These are phyloP conservation scores for Drosophila guanche DNA, from an alignment of 1,140 invertebrate genomes.

Conservation along the genomic window DNA sequence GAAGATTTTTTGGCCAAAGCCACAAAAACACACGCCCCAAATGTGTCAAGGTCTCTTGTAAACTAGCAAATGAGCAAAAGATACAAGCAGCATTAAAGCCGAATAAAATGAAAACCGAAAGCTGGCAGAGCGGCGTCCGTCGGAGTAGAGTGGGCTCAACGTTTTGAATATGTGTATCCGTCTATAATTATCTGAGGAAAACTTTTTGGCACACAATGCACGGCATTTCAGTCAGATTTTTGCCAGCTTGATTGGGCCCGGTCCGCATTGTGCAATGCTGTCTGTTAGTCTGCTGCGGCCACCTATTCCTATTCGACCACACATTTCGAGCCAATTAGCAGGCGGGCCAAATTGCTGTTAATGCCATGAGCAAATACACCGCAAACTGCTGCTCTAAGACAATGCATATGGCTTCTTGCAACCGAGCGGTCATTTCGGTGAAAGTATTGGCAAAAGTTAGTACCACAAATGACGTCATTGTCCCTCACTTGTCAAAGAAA, in stretches of 20 bases:
- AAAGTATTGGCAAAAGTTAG: conserved; percentile 43
- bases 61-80: conserved; percentile 69
- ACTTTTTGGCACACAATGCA: conserved; percentile 71
- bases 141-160: conserved; percentile 18
- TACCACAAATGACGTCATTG: conserved; percentile 14
- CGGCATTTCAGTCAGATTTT: conserved; percentile 62
- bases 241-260: conserved; percentile 59
- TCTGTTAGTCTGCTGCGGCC: conserved; percentile 25
- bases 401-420: conserved; percentile 70
- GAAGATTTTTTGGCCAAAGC: conserved; percentile 55
- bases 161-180: conserved; percentile 21
- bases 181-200: conserved; percentile 64
- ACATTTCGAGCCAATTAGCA: conserved; percentile 74
- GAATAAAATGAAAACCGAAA: conserved; percentile 53
- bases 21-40: conserved; percentile 48
- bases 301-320: conserved; percentile 30
- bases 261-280: conserved; percentile 56
- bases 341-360: conserved; percentile 56
- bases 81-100: conserved; percentile 32
- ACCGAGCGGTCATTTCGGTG: conserved; percentile 13
- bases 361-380: conserved; percentile 60
- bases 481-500: conserved; percentile 3
- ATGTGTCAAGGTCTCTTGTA: conserved; percentile 79
- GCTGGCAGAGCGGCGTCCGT: conserved; percentile 54
- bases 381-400: conserved; percentile 56